Conservation (phyloP, 2,888 invertebrate genomes). For the Xestia xanthographa region DNA sequence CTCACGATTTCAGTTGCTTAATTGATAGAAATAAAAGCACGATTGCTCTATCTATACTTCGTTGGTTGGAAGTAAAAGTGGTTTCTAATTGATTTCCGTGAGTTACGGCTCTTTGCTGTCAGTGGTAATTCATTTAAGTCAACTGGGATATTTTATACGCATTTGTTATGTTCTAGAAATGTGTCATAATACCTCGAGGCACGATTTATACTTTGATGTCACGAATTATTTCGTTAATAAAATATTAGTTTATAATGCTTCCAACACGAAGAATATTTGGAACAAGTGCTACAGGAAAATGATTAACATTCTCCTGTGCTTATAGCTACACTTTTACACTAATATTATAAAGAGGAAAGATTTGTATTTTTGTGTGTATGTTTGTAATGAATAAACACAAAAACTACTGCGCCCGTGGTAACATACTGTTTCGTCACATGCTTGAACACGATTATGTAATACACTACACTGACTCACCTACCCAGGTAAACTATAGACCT, state of each 20-base stretch:
- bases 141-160: not conserved
- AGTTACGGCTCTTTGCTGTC: constrained; percentile 18
- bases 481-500: too few relatives aligned
- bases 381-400: too few relatives aligned
- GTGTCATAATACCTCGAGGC: constrained; percentile 12
- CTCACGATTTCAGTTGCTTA: constrained; percentile 54
- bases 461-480: too few relatives aligned
- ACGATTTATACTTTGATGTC: constrained; percentile 2
- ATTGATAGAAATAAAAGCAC: constrained; percentile 53
- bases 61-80: constrained; percentile 49
- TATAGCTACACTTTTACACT: too few relatives aligned
- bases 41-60: constrained; percentile 19
- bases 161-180: constrained; percentile 9
- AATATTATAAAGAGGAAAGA: too few relatives aligned
- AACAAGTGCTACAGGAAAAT: too few relatives aligned
- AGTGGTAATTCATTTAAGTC: constrained; percentile 20
- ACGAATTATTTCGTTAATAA: not conserved
- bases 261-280: not conserved
- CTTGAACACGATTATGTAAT: too few relatives aligned
- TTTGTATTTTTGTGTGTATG: too few relatives aligned
- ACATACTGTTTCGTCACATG: too few relatives aligned
- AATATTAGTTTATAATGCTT: constrained; percentile 1
- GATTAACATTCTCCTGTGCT: too few relatives aligned
- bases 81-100: constrained; percentile 48
- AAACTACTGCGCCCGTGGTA: too few relatives aligned